phyloP scores from a whole-genome alignment of 2,888 invertebrate genomes.

The Busseola fusca region DNA sequence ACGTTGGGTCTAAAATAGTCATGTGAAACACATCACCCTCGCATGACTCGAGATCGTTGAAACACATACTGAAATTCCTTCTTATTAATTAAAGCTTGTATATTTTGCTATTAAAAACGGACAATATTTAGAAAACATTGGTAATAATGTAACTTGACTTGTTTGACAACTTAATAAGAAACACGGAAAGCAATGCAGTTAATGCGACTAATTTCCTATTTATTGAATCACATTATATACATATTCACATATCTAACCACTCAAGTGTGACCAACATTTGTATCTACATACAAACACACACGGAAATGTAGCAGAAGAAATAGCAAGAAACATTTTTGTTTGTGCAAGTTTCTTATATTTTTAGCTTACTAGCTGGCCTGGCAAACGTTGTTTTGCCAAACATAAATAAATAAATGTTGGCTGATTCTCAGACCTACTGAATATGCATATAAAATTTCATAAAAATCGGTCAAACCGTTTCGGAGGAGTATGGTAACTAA shows the following conservation, averaged over 20 bases:
- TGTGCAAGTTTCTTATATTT: conserved; percentile 8
- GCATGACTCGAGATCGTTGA: conserved; percentile 64
- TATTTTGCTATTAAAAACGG: conserved; percentile 54
- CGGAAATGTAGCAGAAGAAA: conserved; percentile 43
- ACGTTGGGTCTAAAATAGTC: conserved; percentile 69
- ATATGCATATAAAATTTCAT: no score
- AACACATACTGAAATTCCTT: conserved; percentile 68
- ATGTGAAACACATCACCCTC: conserved; percentile 71
- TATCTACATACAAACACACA: conserved; percentile 10
- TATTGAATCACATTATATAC: conserved; percentile 57
- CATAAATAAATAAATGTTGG: no score
- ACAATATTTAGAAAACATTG: conserved; percentile 72
- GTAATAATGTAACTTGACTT: no score
- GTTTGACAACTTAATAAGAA: conserved; percentile 68
- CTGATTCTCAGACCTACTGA: no score
- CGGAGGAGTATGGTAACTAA: no score
- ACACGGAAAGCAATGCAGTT: conserved; percentile 61
- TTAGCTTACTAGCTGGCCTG: no score
- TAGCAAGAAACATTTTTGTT: conserved; percentile 37
- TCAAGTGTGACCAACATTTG: conserved; percentile 32
- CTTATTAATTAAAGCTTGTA: conserved; percentile 64
- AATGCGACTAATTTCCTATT: conserved; percentile 66
- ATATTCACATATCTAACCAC: conserved; percentile 31
- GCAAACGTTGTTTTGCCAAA: no score
- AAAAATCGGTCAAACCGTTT: no score